These are phyloP conservation scores for Morelia viridis DNA, from an alignment of 2,797 vertebrate species.

Conservation along the genomic window DNA sequence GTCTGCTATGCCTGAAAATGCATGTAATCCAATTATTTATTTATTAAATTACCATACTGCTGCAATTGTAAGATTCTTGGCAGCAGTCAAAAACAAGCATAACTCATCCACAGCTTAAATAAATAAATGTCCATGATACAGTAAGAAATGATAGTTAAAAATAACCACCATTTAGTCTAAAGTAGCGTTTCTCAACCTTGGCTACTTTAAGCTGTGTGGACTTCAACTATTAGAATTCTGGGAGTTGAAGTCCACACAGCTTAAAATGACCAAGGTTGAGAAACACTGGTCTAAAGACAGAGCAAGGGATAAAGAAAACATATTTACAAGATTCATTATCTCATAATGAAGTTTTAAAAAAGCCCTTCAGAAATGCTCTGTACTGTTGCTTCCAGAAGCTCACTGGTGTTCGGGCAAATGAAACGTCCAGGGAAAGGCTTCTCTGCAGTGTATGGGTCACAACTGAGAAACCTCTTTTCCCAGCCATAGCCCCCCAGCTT, in stretches of 20 bases:
- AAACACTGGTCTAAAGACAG: background rate
- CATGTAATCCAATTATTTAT: background rate
- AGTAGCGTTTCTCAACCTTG: too few relatives aligned
- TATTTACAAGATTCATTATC: background rate
- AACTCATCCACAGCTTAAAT: background rate
- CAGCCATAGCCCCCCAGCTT: background rate
- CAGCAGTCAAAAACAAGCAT: background rate
- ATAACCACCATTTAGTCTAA: background rate
- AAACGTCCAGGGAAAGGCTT: background rate
- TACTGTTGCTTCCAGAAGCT: background rate
- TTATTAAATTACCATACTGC: background rate
- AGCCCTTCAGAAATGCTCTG: background rate
- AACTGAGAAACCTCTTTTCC: background rate
- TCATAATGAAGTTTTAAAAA: background rate
- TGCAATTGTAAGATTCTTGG: background rate
- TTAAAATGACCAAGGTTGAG: too few relatives aligned
- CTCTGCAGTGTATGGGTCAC: background rate
- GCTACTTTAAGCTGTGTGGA: too few relatives aligned
- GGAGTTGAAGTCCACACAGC: too few relatives aligned
- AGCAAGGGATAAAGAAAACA: background rate
- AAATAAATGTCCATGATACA: background rate
- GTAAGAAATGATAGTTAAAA: background rate
- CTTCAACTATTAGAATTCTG: too few relatives aligned
- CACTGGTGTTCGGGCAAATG: background rate
- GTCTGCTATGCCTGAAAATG: background rate